These are phyloP conservation scores for Agriotes lineatus DNA, from an alignment of 2,888 invertebrate species.

Conservation along the genomic window DNA sequence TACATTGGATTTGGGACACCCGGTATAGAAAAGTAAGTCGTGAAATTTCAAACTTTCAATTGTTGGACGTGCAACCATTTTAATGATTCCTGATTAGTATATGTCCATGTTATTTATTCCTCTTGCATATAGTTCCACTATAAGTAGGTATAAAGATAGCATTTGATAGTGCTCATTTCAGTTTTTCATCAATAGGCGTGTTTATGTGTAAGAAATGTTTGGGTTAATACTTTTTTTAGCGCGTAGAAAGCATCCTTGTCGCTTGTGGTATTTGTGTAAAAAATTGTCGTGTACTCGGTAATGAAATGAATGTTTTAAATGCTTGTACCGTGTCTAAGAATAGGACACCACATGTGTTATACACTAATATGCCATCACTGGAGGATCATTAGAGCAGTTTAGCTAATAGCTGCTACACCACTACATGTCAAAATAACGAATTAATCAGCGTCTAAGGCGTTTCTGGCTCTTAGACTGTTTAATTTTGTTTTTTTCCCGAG, in stretches of 20 bases:
- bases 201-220: too few relatives aligned
- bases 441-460: conserved; percentile 61
- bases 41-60: too few relatives aligned
- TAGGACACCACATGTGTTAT: conserved; percentile 43
- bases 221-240: background rate
- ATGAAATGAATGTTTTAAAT: conserved; percentile 42
- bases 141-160: too few relatives aligned
- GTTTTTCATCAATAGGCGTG: too few relatives aligned
- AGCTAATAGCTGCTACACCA: conserved; percentile 66
- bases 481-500: conserved; percentile 2
- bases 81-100: too few relatives aligned
- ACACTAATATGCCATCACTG: conserved; percentile 58
- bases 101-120: too few relatives aligned
- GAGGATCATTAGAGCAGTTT: conserved; percentile 55
- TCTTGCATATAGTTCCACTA: too few relatives aligned
- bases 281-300: conserved; percentile 42
- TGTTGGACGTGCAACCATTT: too few relatives aligned
- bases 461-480: conserved; percentile 23
- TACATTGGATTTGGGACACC: too few relatives aligned
- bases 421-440: conserved; percentile 66
- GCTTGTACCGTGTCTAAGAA: conserved; percentile 37
- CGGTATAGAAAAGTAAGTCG: too few relatives aligned
- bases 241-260: background rate
- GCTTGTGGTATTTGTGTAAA: conserved; percentile 38
- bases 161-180: too few relatives aligned